phyloP scores from a whole-genome alignment of 2,113 vertebrate species.

The Solea solea region DNA sequence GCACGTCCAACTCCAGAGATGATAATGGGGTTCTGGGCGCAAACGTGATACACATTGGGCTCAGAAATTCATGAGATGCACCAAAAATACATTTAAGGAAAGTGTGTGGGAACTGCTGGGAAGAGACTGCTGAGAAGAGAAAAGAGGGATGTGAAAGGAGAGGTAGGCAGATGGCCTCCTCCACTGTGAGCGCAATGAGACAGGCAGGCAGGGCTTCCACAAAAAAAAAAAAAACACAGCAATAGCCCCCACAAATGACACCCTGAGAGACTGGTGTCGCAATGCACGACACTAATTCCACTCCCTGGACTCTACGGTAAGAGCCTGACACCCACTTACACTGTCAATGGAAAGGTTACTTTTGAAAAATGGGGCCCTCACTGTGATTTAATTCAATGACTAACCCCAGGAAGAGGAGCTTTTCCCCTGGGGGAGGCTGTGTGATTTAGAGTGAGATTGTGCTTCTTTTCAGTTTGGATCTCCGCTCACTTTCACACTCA shows the following conservation, averaged over 20 bases:
- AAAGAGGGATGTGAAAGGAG: conserved; percentile 53
- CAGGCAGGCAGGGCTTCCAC: conserved; percentile 53
- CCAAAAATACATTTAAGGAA: conserved; percentile 64
- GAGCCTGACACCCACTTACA: conserved; percentile 72
- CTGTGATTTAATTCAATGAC: conserved; percentile 78
- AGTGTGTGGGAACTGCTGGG: conserved; percentile 66
- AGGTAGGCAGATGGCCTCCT: conserved; percentile 75
- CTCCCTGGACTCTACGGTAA: conserved; percentile 49
- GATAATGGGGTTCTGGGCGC: conserved; percentile 29
- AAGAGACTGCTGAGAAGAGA: conserved; percentile 62
- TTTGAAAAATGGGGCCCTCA: conserved; percentile 77
- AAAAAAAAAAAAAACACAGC: conserved; percentile 43
- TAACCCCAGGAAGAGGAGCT: conserved; percentile 71
- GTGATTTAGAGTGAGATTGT: conserved; percentile 77
- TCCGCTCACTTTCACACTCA: conserved; percentile 27
- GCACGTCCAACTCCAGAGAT: conserved; percentile 23
- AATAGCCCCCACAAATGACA: conserved; percentile 71
- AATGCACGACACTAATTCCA: conserved; percentile 67
- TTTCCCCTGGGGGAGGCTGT: conserved; percentile 47
- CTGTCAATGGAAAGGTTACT: conserved; percentile 81
- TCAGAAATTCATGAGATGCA: conserved; percentile 58
- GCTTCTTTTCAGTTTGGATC: conserved; percentile 66
- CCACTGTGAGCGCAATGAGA: conserved; percentile 60
- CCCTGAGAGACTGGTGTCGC: conserved; percentile 70
- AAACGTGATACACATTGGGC: conserved; percentile 26